Base-by-base conservation (phyloP, 2,888 invertebrate species). In the Elgonia sp. region DNA sequence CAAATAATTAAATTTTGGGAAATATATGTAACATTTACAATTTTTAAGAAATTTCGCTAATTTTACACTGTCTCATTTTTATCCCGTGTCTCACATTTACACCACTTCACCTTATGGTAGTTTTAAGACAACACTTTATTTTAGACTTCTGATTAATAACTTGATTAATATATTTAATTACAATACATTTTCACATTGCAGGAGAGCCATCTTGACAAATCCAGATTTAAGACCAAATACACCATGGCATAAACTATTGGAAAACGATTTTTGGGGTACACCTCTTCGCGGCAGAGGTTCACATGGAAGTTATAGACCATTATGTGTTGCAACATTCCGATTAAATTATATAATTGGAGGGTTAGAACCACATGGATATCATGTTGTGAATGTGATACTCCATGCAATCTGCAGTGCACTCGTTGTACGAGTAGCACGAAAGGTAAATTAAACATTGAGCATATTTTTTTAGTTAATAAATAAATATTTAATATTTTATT, bases 261-360 rank as follows among this genome's bases (percentile, higher is more conserved):
- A 96, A 94, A 97, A 99, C 95, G 99, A 99, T 95, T 99, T 99
- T 95, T 99, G 99, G 99, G 99, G 99, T 72, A 99, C 99, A 60
- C 98, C 99, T 85, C 96, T 99, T 92, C 96, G 96, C 91, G 98
- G 98, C 95, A 96, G 97, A 89, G 99, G 99, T 75, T 99, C 99
- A 16, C 99, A 99, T 95, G 99, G 99, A 93, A 99, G 99, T 81
- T 99, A 99, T 95, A 96, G 99, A 50, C 99, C 99, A 73, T 96
- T 99, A 92, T 98, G 98, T 94, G 98, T 98, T 90, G 96, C 98
- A 89, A 97, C 98, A 91, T 98, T 98, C 95, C 96, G 98, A 91
- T 95, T 98, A 90, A 98, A 98, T 95, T 96, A 97, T 95, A 95
- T 97, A 88, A 96, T 97, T 89, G 97, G 97, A 90, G 97, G 97